Base-by-base conservation (phyloP, 2,888 invertebrate species). In the Gymnocheta viridis region DNA sequence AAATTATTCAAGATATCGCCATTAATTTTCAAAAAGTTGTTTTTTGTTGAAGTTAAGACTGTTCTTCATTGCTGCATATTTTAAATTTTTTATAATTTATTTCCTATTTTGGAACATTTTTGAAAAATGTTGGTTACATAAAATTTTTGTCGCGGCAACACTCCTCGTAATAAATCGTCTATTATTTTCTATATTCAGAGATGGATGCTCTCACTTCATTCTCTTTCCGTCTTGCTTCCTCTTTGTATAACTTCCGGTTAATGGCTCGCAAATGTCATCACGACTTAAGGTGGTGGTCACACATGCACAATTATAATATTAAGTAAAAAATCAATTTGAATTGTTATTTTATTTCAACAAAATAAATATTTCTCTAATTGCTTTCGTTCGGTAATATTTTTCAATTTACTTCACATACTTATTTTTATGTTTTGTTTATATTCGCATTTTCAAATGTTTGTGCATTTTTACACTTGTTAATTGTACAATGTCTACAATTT, bases 401-500 rank as follows among this genome's bases (percentile, higher is more conserved):
- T 38, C 1, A 35, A 60, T 60, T 32, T 73, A 73, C 49, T 73
- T 47, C 35, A 60, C 49, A 73, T 49, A 35, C 47, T 17, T 32
- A 7, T 17, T 0, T 44, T 44, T 27, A 12, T 49, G 22, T 19
- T n/a, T n/a, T 27, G 17, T 24, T 62, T 62, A n/a, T 62, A 41
- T 14, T 41, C 2, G 5, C 10, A 35, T 17, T 49, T 60, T 49
- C 19, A 72, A 32, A 62, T 51, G 12, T 38, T 54, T 41, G 0
- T 66, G 17, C 19, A 66, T 29, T 69, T 56, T 66, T 66, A 56
- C 58, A 67, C 66, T 77, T 47, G 56, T 41, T 35, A 35, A 14
- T 49, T 56, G 22, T 47, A 10, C 17, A 58, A 66, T n/a, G 27
- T 58, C 24, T 67, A 47, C 19, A 38, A 67, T 67, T 67, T 58